These are phyloP conservation scores for Drosophila nigritarsus DNA, from an alignment of 2,888 invertebrate genomes.

Conservation along the genomic window DNA sequence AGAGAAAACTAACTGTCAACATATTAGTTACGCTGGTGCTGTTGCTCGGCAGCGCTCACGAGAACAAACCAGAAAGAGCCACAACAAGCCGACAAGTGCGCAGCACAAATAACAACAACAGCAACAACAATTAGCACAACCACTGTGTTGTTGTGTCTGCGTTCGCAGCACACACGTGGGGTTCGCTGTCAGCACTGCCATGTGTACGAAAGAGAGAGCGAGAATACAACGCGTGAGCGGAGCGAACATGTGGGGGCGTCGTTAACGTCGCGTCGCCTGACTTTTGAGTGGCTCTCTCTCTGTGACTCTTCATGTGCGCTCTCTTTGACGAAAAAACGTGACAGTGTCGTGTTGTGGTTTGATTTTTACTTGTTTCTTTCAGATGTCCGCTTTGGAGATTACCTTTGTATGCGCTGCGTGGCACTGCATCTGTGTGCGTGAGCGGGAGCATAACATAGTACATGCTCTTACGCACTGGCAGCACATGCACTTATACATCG, in stretches of 20 bases:
- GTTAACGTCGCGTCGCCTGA: slow-evolving; percentile 54
- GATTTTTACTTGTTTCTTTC: slow-evolving; percentile 46
- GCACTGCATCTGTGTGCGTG: slow-evolving; percentile 21
- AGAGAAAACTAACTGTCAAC: slow-evolving; percentile 60
- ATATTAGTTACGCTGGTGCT: slow-evolving; percentile 59
- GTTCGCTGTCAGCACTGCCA: slow-evolving; percentile 39
- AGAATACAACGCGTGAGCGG: slow-evolving; percentile 48
- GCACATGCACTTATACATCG: slow-evolving; percentile 20
- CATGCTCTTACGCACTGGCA: slow-evolving; percentile 1
- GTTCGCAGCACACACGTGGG: slow-evolving; percentile 66
- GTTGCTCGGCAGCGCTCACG: slow-evolving; percentile 38
- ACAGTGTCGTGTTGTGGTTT: slow-evolving; percentile 74
- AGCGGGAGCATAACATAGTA: slow-evolving; percentile 49
- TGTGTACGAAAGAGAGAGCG: slow-evolving; percentile 5
- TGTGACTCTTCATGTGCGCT: neutral
- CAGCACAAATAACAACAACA: slow-evolving; percentile 48
- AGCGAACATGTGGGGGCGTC: slow-evolving; percentile 61
- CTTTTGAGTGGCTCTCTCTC: slow-evolving; percentile 41
- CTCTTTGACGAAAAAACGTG: slow-evolving; percentile 68
- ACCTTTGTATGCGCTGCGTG: slow-evolving; percentile 44
- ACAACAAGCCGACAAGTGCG: slow-evolving; percentile 71
- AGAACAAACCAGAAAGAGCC: slow-evolving; percentile 51
- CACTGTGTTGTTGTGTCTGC: slow-evolving; percentile 57
- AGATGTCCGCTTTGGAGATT: slow-evolving; percentile 55
- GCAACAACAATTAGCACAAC: slow-evolving; percentile 34